phyloP scores from a whole-genome alignment of 2,888 invertebrate genomes.

The Tachina lurida region DNA sequence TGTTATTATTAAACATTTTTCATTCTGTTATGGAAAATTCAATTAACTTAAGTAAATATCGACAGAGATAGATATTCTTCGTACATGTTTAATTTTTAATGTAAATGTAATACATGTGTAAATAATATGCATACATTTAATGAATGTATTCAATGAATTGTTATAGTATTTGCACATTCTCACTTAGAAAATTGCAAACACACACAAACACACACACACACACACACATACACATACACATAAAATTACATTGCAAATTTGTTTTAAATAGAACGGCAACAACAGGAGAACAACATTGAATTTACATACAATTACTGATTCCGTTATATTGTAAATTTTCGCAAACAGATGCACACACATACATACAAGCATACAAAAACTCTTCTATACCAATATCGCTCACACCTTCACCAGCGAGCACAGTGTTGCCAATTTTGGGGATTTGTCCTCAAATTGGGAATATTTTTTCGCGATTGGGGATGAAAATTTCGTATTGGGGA shows the following conservation, averaged over 20 bases:
- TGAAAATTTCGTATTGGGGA: too few species aligned
- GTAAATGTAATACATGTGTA: conserved; percentile 61
- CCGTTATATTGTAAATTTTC: neutral
- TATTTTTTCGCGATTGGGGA: too few species aligned
- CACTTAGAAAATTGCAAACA: conserved; percentile 7
- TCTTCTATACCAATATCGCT: too few species aligned
- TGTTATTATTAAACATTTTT: conserved; percentile 68
- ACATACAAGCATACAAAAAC: too few species aligned
- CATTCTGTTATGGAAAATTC: conserved; percentile 73
- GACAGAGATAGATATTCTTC: conserved; percentile 68
- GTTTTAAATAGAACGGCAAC: conserved; percentile 55
- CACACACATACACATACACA: neutral
- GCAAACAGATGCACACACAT: too few species aligned
- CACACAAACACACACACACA: neutral
- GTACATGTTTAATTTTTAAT: conserved; percentile 73
- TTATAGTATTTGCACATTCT: conserved; percentile 41
- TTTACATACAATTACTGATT: conserved; percentile 42
- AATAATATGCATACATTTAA: conserved; percentile 24
- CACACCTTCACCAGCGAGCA: too few species aligned
- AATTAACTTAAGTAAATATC: conserved; percentile 75
- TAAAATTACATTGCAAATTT: conserved; percentile 34
- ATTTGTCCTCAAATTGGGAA: too few species aligned
- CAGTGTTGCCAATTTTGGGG: too few species aligned
- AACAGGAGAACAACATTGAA: conserved; percentile 20
- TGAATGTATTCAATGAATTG: conserved; percentile 36